A percentile compares a stretch with the other conserved stretches of the same genome.
These are phyloP conservation scores for Ganaspis brasiliensis DNA, from an alignment of 2,888 invertebrate species.

Conservation along the genomic window DNA sequence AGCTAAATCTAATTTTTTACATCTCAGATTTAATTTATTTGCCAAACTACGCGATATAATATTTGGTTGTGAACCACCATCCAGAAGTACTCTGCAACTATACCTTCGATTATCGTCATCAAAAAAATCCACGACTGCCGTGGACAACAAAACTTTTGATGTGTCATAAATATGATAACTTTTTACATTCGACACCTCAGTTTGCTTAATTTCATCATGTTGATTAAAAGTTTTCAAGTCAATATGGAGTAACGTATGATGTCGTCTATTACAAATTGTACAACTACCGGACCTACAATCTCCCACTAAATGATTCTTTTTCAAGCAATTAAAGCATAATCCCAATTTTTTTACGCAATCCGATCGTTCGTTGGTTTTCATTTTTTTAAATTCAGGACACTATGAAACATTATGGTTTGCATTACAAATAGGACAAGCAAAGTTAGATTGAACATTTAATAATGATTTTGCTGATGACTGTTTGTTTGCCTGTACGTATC, in stretches of 20 bases:
- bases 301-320: conserved; percentile 18
- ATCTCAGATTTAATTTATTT: background rate
- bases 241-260: conserved; percentile 17
- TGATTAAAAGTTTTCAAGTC: background rate
- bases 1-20: conserved; percentile 13
- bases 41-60: conserved; percentile 27
- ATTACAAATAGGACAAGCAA: background rate
- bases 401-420: background rate
- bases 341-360: background rate
- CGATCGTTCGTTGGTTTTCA: background rate
- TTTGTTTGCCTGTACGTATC: background rate
- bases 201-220: too few species aligned
- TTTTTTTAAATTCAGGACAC: conserved; percentile 41
- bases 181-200: too few species aligned
- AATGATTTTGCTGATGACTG: conserved; percentile 2
- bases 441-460: conserved; percentile 27
- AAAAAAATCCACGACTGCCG: conserved; percentile 45
- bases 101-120: conserved; percentile 12
- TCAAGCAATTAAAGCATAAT: too few species aligned
- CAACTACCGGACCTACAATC: conserved; percentile 16
- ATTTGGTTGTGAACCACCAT: conserved; percentile 44
- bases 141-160: conserved; percentile 38
- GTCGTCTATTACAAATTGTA: conserved; percentile 19
- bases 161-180: background rate
- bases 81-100: conserved; percentile 42